Percentiles rank a stretch among this genome's conserved stretches.
These are phyloP conservation scores for Dorcus parallelipipedus DNA, from an alignment of 2,888 invertebrate genomes.

Conservation along the genomic window DNA sequence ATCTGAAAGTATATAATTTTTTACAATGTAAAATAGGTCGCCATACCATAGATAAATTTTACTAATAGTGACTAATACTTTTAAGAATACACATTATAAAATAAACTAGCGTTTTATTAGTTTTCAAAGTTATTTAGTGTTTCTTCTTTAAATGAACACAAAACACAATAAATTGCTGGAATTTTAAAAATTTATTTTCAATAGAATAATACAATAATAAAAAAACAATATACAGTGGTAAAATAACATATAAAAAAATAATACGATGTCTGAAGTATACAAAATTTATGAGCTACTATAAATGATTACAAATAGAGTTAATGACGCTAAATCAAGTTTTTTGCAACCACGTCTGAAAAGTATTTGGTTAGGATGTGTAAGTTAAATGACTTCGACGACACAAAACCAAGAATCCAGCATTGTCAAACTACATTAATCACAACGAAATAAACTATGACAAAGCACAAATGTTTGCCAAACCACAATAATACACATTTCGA, in stretches of 20 bases:
- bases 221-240: constrained; percentile 17
- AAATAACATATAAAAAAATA: constrained; percentile 19
- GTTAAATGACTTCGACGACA: background rate
- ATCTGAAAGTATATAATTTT: no score
- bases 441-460: background rate
- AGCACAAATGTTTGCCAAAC: background rate
- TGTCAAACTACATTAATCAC: background rate
- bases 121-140: no score
- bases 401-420: background rate
- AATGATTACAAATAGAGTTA: no score
- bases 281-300: constrained; percentile 7
- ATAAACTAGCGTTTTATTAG: no score
- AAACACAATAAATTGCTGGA: background rate
- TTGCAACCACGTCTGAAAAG: no score
- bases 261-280: constrained; percentile 16
- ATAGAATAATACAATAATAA: constrained; percentile 4
- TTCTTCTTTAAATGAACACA: no score
- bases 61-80: no score
- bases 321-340: no score
- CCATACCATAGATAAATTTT: no score
- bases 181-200: constrained; percentile 8
- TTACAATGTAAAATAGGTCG: no score
- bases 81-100: no score
- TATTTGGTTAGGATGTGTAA: no score
- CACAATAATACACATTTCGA: background rate